Percentiles rank a stretch among this genome's conserved stretches.
Conservation (phyloP, 2,113 vertebrate species). For the Sinocyclocheilus anshuiensis region DNA sequence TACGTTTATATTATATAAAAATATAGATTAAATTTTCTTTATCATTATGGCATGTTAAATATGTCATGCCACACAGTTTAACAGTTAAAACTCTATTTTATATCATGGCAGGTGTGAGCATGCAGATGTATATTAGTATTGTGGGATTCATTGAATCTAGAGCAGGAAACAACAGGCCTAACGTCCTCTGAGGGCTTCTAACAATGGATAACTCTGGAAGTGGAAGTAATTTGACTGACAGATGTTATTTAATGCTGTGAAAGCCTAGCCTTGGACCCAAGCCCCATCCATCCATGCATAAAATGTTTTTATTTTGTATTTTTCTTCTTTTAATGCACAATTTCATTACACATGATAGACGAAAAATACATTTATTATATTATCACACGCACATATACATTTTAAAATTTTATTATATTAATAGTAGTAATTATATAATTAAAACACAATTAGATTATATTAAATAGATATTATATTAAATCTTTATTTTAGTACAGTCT, state of each 20-base stretch:
- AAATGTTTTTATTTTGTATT: too few species aligned
- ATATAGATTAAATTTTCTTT: not conserved
- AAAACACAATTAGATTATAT: not conserved
- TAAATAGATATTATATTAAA: not conserved
- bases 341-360: too few species aligned
- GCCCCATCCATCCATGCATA: not conserved
- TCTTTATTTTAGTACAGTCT: not conserved
- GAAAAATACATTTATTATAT: too few species aligned
- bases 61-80: not conserved
- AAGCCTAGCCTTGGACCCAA: not conserved
- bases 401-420: too few species aligned
- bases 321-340: too few species aligned
- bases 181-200: not conserved
- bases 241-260: constrained; percentile 18
- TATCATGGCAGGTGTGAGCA: constrained; percentile 13
- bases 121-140: not conserved
- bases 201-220: not conserved
- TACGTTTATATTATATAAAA: not conserved
- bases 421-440: too few species aligned
- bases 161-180: not conserved
- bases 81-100: not conserved
- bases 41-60: not conserved
- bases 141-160: not conserved
- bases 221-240: constrained; percentile 17
- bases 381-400: too few species aligned